Evolutionary conservation across 2,113 vertebrate genomes (phyloP).

Genomic region (Rhea americana): DNA sequence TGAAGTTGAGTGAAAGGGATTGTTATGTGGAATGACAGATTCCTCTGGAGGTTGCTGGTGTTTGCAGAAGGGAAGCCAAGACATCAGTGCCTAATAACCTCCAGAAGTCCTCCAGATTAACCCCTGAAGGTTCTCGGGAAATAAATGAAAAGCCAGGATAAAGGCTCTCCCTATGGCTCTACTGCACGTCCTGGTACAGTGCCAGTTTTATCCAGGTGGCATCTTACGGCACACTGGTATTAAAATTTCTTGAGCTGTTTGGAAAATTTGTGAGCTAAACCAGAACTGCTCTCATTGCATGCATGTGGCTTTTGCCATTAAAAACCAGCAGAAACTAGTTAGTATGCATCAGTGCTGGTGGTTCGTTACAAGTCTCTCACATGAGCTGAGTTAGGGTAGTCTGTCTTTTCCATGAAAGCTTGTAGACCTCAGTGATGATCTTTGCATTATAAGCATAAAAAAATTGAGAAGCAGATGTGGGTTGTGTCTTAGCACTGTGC

Average conservation of each 20-base stretch:
- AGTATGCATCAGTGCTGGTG: neutral
- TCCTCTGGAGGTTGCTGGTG: conserved; percentile 53
- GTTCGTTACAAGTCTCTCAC: accelerated
- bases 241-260: neutral
- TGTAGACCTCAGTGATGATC: accelerated
- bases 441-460: neutral
- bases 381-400: accelerated
- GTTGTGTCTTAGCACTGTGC: neutral
- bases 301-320: neutral
- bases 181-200: neutral
- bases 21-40: conserved; percentile 28
- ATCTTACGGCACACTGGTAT: accelerated
- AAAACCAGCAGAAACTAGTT: neutral
- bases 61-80: conserved; percentile 51
- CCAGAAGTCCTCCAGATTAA: conserved; percentile 39
- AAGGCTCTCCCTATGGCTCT: neutral
- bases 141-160: accelerated
- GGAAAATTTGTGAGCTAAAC: neutral
- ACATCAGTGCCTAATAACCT: conserved; percentile 40
- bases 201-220: neutral
- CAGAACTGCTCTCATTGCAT: accelerated
- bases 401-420: neutral
- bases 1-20: conserved; percentile 7
- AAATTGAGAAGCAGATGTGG: accelerated
- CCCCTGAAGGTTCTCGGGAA: neutral